Evolutionary conservation across 2,888 invertebrate species (phyloP).

Genomic region (Callosobruchus maculatus): DNA sequence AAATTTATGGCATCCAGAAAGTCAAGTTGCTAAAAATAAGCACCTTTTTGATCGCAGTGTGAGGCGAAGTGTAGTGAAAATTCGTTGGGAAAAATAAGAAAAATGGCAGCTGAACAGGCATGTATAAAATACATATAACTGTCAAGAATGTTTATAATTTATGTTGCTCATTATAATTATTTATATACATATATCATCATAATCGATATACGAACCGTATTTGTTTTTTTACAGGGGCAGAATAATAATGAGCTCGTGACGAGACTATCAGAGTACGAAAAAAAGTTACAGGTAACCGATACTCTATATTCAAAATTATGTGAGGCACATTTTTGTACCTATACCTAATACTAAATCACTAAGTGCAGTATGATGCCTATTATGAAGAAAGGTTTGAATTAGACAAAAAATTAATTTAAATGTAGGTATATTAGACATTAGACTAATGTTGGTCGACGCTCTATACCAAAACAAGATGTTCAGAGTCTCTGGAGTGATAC

Average conservation of each 20-base stretch:
- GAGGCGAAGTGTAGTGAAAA: neutral
- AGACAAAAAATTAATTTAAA: too few species aligned
- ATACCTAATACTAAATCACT: too few species aligned
- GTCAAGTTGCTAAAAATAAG: neutral
- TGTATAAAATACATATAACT: neutral
- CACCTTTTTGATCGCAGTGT: neutral
- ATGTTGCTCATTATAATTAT: too few species aligned
- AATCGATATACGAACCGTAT: neutral
- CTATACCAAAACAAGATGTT: too few species aligned
- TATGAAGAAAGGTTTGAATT: too few species aligned
- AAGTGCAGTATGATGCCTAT: too few species aligned
- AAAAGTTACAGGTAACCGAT: conserved; percentile 18
- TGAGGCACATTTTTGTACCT: too few species aligned
- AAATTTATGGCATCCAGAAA: neutral
- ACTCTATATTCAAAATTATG: too few species aligned
- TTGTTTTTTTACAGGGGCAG: conserved; percentile 4
- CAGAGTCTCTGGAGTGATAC: too few species aligned
- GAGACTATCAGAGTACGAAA: conserved; percentile 24
- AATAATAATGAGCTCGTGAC: conserved; percentile 6
- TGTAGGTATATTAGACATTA: too few species aligned
- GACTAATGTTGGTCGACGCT: too few species aligned
- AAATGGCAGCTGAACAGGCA: neutral
- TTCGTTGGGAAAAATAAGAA: neutral
- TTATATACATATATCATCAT: neutral
- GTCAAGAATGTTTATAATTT: too few species aligned